These are phyloP conservation scores for Pterois miles DNA, from an alignment of 2,797 vertebrate genomes.

Conservation along the genomic window DNA sequence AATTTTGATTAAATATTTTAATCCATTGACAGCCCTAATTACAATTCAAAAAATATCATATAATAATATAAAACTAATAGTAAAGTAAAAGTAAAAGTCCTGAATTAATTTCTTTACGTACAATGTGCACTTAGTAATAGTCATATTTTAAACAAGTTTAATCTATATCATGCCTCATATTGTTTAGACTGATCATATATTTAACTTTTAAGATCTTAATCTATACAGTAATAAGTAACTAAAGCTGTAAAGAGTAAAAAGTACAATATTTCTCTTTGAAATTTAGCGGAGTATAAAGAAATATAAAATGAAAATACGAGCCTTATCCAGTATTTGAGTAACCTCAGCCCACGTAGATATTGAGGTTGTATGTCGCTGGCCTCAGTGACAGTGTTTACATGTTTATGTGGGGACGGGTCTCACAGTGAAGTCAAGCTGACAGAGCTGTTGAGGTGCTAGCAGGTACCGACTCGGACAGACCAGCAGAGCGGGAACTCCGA, in stretches of 20 bases:
- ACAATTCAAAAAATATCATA: too few relatives aligned
- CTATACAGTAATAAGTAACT: not conserved
- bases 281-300: too few relatives aligned
- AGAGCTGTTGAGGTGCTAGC: conserved; percentile 39
- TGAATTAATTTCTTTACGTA: not conserved
- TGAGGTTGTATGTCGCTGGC: not conserved
- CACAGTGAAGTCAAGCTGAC: conserved; percentile 29
- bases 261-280: too few relatives aligned
- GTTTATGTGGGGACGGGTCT: not conserved
- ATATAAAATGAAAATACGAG: too few relatives aligned
- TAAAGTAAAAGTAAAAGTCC: not conserved
- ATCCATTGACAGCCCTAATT: too few relatives aligned
- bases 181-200: not conserved
- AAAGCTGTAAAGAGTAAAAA: not conserved
- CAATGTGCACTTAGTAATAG: too few relatives aligned
- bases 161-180: not conserved
- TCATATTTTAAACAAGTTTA: not conserved
- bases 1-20: too few relatives aligned
- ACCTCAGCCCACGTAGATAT: not conserved
- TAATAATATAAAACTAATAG: not conserved
- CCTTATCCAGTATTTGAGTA: too few relatives aligned
- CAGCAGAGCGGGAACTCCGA: conserved; percentile 30
- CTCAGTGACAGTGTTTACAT: not conserved
- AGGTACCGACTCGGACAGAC: conserved; percentile 37
- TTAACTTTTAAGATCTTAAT: not conserved